phyloP scores from a whole-genome alignment of 2,113 vertebrate species.

The Oreochromis spilurus region DNA sequence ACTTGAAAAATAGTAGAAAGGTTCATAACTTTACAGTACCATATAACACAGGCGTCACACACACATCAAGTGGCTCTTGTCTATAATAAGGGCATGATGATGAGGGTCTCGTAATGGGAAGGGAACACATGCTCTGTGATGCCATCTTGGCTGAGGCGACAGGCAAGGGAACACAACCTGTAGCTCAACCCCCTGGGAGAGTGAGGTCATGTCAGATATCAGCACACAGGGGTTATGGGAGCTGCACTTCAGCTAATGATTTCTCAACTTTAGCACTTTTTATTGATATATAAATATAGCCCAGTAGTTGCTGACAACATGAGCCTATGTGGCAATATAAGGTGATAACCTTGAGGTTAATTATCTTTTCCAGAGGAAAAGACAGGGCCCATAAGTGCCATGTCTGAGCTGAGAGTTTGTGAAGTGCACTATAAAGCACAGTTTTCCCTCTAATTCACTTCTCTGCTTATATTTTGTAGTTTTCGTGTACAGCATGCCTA shows the following conservation, averaged over 20 bases:
- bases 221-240: not conserved
- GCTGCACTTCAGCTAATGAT: not conserved
- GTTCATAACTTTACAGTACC: not conserved
- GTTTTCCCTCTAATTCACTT: not conserved
- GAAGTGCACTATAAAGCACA: conserved; percentile 5
- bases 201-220: conserved; percentile 39
- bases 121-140: conserved; percentile 17
- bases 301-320: not conserved
- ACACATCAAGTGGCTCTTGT: conserved; percentile 3
- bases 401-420: not conserved
- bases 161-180: conserved; percentile 36
- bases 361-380: not conserved
- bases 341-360: not conserved
- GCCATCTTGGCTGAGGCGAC: conserved; percentile 2
- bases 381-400: too few species aligned
- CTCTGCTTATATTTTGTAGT: conserved; percentile 31
- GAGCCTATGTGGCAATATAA: not conserved
- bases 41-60: not conserved
- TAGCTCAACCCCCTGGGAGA: conserved; percentile 27
- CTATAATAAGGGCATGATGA: not conserved
- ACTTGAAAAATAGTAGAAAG: not conserved
- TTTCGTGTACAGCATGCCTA: conserved; percentile 58
- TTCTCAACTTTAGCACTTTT: not conserved
- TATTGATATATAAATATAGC: not conserved
- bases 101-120: not conserved